Conservation (phyloP, 2,113 vertebrate genomes). For the Neogale vison region DNA sequence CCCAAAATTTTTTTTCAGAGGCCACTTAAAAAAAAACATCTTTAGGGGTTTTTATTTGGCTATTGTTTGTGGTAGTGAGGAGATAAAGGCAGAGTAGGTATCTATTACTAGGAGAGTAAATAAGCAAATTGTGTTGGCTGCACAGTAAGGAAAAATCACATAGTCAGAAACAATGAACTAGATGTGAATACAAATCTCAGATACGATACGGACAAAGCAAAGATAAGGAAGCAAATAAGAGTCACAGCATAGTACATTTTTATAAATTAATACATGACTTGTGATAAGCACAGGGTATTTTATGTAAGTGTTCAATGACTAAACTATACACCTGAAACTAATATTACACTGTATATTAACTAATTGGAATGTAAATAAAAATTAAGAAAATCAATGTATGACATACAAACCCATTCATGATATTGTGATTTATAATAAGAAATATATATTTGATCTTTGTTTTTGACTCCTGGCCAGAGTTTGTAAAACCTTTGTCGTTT, state of each 20-base stretch:
- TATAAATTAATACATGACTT: background rate
- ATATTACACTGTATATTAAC: background rate
- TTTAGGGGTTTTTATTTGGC: background rate
- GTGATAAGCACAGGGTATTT: background rate
- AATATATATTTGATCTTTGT: background rate
- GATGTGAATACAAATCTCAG: background rate
- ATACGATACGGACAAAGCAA: background rate
- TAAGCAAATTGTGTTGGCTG: background rate
- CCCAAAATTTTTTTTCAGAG: background rate
- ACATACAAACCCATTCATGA: background rate
- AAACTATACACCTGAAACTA: background rate
- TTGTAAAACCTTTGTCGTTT: background rate
- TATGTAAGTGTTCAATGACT: background rate
- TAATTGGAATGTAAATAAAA: background rate
- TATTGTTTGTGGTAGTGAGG: background rate
- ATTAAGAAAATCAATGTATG: background rate
- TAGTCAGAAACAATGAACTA: background rate
- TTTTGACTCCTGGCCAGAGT: background rate
- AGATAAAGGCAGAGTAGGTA: background rate
- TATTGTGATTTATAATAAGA: background rate
- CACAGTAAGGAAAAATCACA: background rate
- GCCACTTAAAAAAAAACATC: background rate
- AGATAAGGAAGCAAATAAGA: background rate
- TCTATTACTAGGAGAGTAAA: background rate
- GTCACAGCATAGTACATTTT: background rate